Conservation (phyloP, 2,797 vertebrate genomes). For the Pangasius mekongensis region DNA sequence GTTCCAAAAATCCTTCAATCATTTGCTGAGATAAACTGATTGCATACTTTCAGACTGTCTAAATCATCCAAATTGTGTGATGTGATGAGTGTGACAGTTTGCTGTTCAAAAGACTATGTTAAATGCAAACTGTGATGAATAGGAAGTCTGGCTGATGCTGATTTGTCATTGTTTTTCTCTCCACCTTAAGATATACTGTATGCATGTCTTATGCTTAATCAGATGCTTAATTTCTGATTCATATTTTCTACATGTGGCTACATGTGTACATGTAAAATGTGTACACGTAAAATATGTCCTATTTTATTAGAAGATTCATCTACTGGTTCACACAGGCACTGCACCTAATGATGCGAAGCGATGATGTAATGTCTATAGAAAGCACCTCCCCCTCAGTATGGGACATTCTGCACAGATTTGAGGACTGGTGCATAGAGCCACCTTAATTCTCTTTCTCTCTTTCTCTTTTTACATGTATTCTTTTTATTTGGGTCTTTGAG, state of each 20-base stretch:
- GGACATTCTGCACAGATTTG: constrained; percentile 55
- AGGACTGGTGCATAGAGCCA: constrained; percentile 47
- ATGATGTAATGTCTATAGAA: constrained; percentile 60
- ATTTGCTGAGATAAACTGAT: background rate
- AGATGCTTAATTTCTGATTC: background rate
- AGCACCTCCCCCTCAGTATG: constrained; percentile 55
- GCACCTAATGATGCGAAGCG: constrained; percentile 45
- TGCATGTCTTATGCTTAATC: background rate
- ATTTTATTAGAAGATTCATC: constrained; percentile 40
- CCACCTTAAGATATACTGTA: background rate
- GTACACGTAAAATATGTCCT: background rate
- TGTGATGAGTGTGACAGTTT: background rate
- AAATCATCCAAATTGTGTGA: background rate
- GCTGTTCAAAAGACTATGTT: background rate
- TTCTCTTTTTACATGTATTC: background rate
- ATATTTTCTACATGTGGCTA: background rate
- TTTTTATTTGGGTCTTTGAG: background rate
- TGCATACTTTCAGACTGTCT: background rate
- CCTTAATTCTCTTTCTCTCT: constrained; percentile 38
- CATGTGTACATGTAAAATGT: no score
- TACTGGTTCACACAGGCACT: constrained; percentile 48
- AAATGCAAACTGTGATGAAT: background rate
- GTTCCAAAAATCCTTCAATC: background rate
- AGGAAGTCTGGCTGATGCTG: background rate
- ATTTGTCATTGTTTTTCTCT: background rate